phyloP scores from a whole-genome alignment of 2,113 vertebrate genomes.

The Lanius ludovicianus region DNA sequence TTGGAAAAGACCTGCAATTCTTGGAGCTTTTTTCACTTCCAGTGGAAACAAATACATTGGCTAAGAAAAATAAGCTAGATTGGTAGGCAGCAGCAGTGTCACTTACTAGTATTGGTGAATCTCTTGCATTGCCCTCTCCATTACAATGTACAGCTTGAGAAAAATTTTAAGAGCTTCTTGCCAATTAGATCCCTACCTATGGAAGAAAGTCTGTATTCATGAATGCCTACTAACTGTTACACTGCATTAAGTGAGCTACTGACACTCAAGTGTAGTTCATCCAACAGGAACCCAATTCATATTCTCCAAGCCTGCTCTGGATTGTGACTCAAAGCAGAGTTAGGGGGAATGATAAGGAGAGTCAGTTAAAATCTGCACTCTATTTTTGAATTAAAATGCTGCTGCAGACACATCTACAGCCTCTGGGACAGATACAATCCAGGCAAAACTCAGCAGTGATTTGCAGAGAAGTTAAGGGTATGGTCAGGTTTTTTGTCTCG shows the following conservation, averaged over 20 bases:
- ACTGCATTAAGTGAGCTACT: not conserved
- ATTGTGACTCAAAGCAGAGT: not conserved
- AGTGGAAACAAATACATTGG: not conserved
- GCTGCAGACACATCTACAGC: not conserved
- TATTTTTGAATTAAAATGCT: not conserved
- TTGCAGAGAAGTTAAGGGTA: not conserved
- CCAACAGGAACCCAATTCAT: not conserved
- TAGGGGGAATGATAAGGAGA: not conserved
- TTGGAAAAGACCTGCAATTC: not conserved
- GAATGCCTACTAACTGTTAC: not conserved
- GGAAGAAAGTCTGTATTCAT: not conserved
- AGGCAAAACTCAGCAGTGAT: not conserved
- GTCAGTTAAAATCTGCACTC: not conserved
- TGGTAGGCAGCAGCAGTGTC: not conserved
- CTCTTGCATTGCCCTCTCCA: not conserved
- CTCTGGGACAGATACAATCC: not conserved
- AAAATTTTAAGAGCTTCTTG: not conserved
- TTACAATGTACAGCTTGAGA: not conserved
- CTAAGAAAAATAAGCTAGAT: not conserved
- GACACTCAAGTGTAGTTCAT: not conserved
- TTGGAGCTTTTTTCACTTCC: not conserved
- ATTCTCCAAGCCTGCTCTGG: not conserved
- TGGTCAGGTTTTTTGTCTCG: not conserved
- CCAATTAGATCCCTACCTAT: not conserved
- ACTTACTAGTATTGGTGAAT: not conserved